Conservation (phyloP, 2,888 invertebrate genomes). For the Gymnoscelis rufifasciata region DNA sequence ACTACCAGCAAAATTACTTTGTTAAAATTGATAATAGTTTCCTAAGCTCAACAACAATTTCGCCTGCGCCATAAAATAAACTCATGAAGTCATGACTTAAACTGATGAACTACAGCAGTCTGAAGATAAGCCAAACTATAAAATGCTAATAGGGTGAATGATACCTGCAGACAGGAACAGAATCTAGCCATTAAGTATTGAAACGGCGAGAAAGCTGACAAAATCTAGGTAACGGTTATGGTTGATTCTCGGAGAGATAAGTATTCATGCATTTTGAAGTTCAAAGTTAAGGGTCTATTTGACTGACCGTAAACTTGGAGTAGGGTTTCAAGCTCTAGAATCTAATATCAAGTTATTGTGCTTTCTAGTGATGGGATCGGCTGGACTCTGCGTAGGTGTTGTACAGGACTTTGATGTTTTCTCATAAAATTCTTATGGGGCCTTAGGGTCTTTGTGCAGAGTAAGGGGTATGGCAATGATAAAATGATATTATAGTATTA, state of each 20-base stretch:
- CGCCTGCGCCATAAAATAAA: too few species aligned
- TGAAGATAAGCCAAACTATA: too few species aligned
- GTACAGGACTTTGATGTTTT: not conserved
- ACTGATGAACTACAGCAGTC: too few species aligned
- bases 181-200: not conserved
- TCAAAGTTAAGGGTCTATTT: slow-evolving; percentile 18
- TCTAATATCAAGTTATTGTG: slow-evolving; percentile 10
- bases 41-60: too few species aligned
- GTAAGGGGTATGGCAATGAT: too few species aligned
- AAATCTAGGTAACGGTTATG: slow-evolving; percentile 4
- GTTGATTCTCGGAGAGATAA: not conserved
- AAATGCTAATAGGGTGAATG: too few species aligned
- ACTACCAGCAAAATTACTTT: too few species aligned
- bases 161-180: not conserved
- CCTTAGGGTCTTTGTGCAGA: too few species aligned
- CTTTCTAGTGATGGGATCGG: slow-evolving; percentile 9
- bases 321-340: slow-evolving; percentile 13
- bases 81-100: too few species aligned
- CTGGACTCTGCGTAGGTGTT: not conserved
- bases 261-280: slow-evolving; percentile 12
- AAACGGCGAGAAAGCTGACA: slow-evolving; percentile 13
- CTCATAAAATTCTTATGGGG: not conserved
- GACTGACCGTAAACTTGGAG: slow-evolving; percentile 11
- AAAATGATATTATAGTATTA: too few species aligned
- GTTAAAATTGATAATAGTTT: too few species aligned